phyloP scores from a whole-genome alignment of 2,113 vertebrate genomes.

The Ammospiza caudacuta region DNA sequence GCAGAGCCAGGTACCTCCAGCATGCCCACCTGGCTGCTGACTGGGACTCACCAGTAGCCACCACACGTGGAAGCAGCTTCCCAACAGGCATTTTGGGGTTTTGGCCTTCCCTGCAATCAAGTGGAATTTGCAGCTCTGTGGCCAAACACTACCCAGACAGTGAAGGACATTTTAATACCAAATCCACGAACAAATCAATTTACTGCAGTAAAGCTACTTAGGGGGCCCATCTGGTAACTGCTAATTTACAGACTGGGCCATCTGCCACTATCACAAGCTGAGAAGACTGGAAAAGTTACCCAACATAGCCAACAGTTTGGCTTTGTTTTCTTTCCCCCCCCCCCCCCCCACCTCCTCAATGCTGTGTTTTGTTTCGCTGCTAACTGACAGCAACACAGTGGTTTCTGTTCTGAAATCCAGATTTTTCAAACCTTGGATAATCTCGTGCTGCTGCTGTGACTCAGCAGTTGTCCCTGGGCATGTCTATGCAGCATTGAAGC shows the following conservation, averaged over 20 bases:
- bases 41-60: background rate
- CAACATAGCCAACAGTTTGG: constrained; percentile 44
- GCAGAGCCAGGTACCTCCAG: background rate
- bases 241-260: constrained; percentile 67
- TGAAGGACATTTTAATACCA: constrained; percentile 58
- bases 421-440: background rate
- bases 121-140: background rate
- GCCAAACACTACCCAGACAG: constrained; percentile 20
- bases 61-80: background rate
- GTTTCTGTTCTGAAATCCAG: constrained; percentile 33
- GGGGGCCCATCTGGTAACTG: constrained; percentile 63
- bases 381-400: background rate
- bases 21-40: background rate
- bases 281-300: constrained; percentile 45
- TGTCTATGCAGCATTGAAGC: background rate
- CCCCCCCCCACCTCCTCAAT: background rate
- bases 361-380: background rate
- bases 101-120: background rate
- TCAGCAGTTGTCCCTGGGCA: background rate
- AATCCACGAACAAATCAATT: constrained; percentile 62
- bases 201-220: constrained; percentile 68
- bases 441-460: constrained; percentile 1
- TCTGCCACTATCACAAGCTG: constrained; percentile 53
- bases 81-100: background rate
- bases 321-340: background rate